Percentiles rank a stretch among this genome's conserved stretches.
Evolutionary conservation across 2,888 invertebrate genomes (phyloP).

Genomic region (Petrophora chlorosata): DNA sequence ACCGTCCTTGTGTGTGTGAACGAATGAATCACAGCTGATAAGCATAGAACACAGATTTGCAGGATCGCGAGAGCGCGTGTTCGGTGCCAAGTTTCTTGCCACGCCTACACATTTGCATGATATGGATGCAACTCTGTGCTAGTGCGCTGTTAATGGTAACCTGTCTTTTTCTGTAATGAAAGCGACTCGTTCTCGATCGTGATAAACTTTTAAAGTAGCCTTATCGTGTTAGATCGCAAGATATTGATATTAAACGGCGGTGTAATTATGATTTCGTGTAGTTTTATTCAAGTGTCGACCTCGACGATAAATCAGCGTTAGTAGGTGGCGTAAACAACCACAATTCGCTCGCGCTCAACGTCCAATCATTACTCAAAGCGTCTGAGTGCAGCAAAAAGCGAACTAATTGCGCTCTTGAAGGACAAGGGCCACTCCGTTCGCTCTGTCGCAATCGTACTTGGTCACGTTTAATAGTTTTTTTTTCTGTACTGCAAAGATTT

Average conservation of each 20-base stretch:
- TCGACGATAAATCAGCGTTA: conserved; percentile 72
- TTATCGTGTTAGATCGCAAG: conserved; percentile 47
- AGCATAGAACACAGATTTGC: conserved; percentile 74
- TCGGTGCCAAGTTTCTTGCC: conserved; percentile 75
- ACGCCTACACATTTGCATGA: conserved; percentile 75
- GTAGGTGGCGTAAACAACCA: conserved; percentile 72
- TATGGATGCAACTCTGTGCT: conserved; percentile 50
- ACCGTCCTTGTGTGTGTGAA: conserved; percentile 50
- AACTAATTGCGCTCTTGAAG: conserved; percentile 80
- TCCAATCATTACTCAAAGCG: conserved; percentile 79
- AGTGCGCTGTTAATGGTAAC: conserved; percentile 49
- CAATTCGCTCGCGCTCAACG: conserved; percentile 56
- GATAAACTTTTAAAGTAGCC: conserved; percentile 28
- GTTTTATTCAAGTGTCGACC: conserved; percentile 49
- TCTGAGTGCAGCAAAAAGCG: conserved; percentile 76
- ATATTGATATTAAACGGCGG: conserved; percentile 44
- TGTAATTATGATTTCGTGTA: conserved; percentile 54
- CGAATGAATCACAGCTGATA: conserved; percentile 79
- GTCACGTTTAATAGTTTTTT: conserved; percentile 78
- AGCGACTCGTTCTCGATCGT: conserved; percentile 19
- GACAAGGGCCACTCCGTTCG: conserved; percentile 72
- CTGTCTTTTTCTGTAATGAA: conserved; percentile 41
- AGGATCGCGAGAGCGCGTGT: conserved; percentile 62
- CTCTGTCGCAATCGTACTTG: conserved; percentile 76
- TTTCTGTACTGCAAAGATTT: conserved; percentile 62